These are phyloP conservation scores for Drosophila funebris DNA, from an alignment of 1,140 invertebrate species.

Conservation along the genomic window DNA sequence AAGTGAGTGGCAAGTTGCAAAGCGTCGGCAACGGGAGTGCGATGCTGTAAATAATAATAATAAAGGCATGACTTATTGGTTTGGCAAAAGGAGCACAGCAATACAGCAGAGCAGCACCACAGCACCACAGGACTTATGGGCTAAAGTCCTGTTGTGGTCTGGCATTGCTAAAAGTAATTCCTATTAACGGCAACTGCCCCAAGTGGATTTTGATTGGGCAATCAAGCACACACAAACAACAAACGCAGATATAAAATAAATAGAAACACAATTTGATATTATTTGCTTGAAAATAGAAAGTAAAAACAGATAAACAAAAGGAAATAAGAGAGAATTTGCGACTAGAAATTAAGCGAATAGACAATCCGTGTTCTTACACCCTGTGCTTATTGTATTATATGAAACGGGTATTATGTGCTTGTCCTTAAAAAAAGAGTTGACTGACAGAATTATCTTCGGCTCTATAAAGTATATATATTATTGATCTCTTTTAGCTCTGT, in stretches of 20 bases:
- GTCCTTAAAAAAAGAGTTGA: too few species aligned
- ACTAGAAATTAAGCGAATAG: too few species aligned
- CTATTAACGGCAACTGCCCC: constrained; percentile 58
- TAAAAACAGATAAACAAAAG: too few species aligned
- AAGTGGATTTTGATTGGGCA: constrained; percentile 63
- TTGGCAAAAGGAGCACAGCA: constrained; percentile 10
- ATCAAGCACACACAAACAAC: constrained; percentile 5
- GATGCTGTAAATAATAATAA: constrained; percentile 70
- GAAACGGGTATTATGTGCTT: too few species aligned
- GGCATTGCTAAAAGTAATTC: constrained; percentile 39
- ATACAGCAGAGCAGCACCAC: too few species aligned
- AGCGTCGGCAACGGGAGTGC: constrained; percentile 1
- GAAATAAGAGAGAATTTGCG: too few species aligned
- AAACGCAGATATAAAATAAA: too few species aligned
- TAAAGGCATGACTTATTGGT: constrained; percentile 68
- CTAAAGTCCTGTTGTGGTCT: not conserved
- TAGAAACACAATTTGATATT: not conserved
- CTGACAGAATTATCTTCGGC: too few species aligned
- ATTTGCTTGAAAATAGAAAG: not conserved
- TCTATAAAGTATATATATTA: too few species aligned
- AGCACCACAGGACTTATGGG: not conserved
- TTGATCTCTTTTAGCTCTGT: too few species aligned
- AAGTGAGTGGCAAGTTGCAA: constrained; percentile 24
- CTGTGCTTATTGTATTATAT: too few species aligned
- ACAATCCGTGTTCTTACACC: too few species aligned